A percentile compares a stretch with the other conserved stretches of the same genome.
phyloP scores from a whole-genome alignment of 2,113 vertebrate species.

The Thunnus maccoyii region DNA sequence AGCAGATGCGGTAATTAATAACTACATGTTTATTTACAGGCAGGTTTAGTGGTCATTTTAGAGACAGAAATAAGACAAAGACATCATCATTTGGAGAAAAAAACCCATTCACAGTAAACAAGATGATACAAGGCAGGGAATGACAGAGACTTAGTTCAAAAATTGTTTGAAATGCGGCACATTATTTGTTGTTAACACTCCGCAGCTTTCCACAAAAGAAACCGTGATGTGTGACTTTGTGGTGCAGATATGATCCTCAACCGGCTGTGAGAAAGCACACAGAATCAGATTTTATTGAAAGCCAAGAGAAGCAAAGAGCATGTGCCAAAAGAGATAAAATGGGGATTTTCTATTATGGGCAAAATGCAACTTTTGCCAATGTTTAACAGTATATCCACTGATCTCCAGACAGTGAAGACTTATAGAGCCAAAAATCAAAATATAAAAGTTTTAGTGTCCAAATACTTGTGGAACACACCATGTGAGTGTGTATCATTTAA shows the following conservation, averaged over 20 bases:
- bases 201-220: constrained; percentile 15
- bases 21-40: constrained; percentile 75
- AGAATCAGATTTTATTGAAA: constrained; percentile 12
- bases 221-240: neutral
- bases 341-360: neutral
- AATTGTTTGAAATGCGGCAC: constrained; percentile 1
- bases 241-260: constrained; percentile 15
- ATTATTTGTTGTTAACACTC: constrained; percentile 1
- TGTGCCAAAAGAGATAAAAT: constrained; percentile 7
- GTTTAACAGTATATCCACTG: neutral
- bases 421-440: constrained; percentile 13
- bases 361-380: constrained; percentile 13
- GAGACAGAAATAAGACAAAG: constrained; percentile 51
- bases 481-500: constrained; percentile 21
- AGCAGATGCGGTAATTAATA: constrained; percentile 37
- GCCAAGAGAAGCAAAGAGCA: neutral
- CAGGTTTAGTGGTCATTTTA: constrained; percentile 71
- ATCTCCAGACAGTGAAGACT: constrained; percentile 7
- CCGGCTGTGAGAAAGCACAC: constrained; percentile 25
- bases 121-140: constrained; percentile 43
- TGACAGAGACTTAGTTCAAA: constrained; percentile 1
- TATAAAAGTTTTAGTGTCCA: neutral
- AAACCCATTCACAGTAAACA: constrained; percentile 66
- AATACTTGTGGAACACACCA: neutral
- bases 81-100: constrained; percentile 5